Evolutionary conservation across 35 echinoderm and acorn worm species (phyloP).

Genomic region (Ophiothrix spiculata): DNA sequence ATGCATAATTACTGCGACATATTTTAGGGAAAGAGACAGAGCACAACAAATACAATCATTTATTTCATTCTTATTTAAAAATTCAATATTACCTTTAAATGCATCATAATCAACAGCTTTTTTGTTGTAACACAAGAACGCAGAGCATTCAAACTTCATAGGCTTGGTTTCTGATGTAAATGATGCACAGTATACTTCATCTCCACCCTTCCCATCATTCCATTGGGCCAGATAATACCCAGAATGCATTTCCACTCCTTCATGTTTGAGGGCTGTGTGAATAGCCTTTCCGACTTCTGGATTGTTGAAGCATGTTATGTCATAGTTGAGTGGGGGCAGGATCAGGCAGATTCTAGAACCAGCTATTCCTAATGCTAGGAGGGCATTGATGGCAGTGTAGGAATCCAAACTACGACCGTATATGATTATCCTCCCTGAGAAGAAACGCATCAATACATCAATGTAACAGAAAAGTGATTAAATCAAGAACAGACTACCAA

Average conservation of each 20-base stretch:
- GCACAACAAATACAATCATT: too few relatives aligned
- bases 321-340: conserved; percentile 68
- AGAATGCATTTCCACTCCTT: conserved; percentile 48
- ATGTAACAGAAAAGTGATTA: too few relatives aligned
- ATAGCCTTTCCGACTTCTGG: conserved; percentile 52
- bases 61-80: too few relatives aligned
- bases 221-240: conserved; percentile 93
- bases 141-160: conserved; percentile 94
- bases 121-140: conserved; percentile 84
- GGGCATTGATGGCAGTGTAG: conserved; percentile 66
- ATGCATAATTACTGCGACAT: too few relatives aligned
- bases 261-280: conserved; percentile 30
- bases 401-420: conserved; percentile 86
- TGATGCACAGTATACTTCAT: conserved; percentile 70
- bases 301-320: conserved; percentile 88
- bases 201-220: conserved; percentile 90
- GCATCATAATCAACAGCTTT: conserved; percentile 92
- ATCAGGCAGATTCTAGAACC: conserved; percentile 70
- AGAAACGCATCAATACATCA: too few relatives aligned
- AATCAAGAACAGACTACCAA: too few relatives aligned
- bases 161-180: conserved; percentile 91
- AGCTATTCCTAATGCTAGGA: conserved; percentile 57
- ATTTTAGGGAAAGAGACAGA: too few relatives aligned
- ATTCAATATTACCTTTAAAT: too few relatives aligned
- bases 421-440: conserved; percentile 89